A percentile compares a stretch with the other conserved stretches of the same genome.
These are phyloP conservation scores for Aurelia sp. DNA, from an alignment of 30 jellyfish, hydroid and myxozoan species.

Conservation along the genomic window DNA sequence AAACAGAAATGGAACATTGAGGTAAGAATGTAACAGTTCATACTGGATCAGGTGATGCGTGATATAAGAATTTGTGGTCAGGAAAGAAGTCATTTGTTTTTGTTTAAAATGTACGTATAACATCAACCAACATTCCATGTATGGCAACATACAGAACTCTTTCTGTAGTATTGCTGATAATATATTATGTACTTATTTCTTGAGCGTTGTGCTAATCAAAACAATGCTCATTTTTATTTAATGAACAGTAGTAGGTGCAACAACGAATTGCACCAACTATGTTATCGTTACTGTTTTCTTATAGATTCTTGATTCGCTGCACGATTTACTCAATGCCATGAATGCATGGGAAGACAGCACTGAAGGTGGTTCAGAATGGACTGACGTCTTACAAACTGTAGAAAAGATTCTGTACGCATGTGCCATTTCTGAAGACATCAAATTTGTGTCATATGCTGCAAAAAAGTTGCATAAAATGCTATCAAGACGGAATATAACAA, in stretches of 20 bases:
- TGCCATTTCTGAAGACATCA: conserved; percentile 48
- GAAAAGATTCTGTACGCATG: conserved; percentile 75
- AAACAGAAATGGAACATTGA: conserved; percentile 52
- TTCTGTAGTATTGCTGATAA: too few relatives aligned
- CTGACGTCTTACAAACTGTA: conserved; percentile 79
- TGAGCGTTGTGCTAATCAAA: too few relatives aligned
- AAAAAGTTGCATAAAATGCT: conserved; percentile 71
- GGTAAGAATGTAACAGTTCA: not conserved
- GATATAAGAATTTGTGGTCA: too few relatives aligned
- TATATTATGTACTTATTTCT: too few relatives aligned
- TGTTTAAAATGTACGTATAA: too few relatives aligned
- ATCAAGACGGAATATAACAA: conserved; percentile 61
- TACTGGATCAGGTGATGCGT: too few relatives aligned
- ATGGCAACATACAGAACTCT: too few relatives aligned
- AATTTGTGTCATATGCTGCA: conserved; percentile 77
- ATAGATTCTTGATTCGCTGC: conserved; percentile 71
- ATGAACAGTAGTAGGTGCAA: too few relatives aligned
- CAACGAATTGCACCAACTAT: too few relatives aligned
- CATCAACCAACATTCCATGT: too few relatives aligned
- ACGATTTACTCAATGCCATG: conserved; percentile 79
- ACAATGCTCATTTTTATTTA: too few relatives aligned
- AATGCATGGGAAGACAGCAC: conserved; percentile 98
- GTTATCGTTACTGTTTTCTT: not conserved
- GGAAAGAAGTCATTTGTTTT: too few relatives aligned
- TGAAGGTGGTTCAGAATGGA: conserved; percentile 97